Base-by-base conservation (phyloP, 1,140 invertebrate genomes). In the Papilio xuthus region DNA sequence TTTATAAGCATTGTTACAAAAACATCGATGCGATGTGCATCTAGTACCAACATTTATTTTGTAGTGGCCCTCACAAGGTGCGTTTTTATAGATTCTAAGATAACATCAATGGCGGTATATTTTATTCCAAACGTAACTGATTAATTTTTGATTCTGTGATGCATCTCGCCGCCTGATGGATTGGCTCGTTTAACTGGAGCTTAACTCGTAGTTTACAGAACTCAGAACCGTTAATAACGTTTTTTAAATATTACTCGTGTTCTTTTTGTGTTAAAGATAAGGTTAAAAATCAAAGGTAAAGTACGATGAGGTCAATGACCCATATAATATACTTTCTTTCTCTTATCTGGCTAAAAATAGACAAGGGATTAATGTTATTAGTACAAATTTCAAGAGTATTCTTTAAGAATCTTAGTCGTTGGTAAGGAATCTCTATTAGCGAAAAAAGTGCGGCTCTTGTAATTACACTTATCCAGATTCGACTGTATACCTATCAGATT, bases 101-200 rank as follows among this genome's bases (percentile, higher is more conserved):
- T 71, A 71, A 71, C 18, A 9, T 42, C 42, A 71, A 71, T 42
- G 4, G 69, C 69, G 37, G 10, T 42, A 42, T 71, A 71, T 42
- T 71, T 71, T 71, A 71, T 71, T 32, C 69, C 20, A 20, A 71
- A 71, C 69, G 69, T 67, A 67, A 28, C 69, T 71, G 69, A 71
- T 71, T 71, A 71, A 71, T 71, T 71, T 71, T 42, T 42, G 69
- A 41, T 71, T 37, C 69, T 42, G 15, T 71, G 69, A 41, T 71
- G 69, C 32, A 37, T 71, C 41, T 71, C 41, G 69, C 69, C 69
- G 69, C 32, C 69, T 71, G 69, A 71, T 71, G 69, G 41, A 71
- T 71, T 71, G 20, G 18, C 69, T 71, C 32, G 18, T 42, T 42
- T 71, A 71, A 67, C 60, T 67, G 26, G 60, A 18, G 60, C 26